These are phyloP conservation scores for Anagrus nilaparvatae DNA, from an alignment of 1,140 invertebrate genomes.

Conservation along the genomic window DNA sequence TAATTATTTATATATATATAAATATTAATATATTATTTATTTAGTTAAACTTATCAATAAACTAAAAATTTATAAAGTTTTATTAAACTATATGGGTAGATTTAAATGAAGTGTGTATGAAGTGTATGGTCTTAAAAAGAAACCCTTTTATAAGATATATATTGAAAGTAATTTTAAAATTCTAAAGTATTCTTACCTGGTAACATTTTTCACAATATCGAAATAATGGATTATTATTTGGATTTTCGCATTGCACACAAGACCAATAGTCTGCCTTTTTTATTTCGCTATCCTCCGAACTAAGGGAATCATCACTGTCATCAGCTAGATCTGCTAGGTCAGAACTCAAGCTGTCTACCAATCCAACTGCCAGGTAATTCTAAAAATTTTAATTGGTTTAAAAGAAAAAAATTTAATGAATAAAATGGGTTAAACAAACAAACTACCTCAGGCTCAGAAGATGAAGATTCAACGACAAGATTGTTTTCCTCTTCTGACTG, in stretches of 20 bases:
- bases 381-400: too few species aligned
- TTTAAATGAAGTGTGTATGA: too few species aligned
- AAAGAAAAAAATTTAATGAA: too few species aligned
- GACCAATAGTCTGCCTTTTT: slow-evolving; percentile 48
- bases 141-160: too few species aligned
- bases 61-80: too few species aligned
- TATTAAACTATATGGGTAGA: too few species aligned
- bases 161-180: slow-evolving; percentile 7
- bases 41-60: too few species aligned
- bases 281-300: slow-evolving; percentile 44
- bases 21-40: too few species aligned
- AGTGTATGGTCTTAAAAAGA: too few species aligned
- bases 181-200: too few species aligned
- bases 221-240: slow-evolving; percentile 52
- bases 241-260: slow-evolving; percentile 49
- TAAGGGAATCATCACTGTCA: slow-evolving; percentile 46
- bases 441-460: slow-evolving; percentile 22
- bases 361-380: slow-evolving; percentile 24
- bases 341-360: slow-evolving; percentile 22
- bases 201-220: slow-evolving; percentile 58
- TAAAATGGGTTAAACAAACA: slow-evolving; percentile 10
- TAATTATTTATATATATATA: too few species aligned
- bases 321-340: slow-evolving; percentile 29
- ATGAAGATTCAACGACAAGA: slow-evolving; percentile 14
- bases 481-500: slow-evolving; percentile 15